These are phyloP conservation scores for Crotalus tigris DNA, from an alignment of 2,113 vertebrate genomes.

Conservation along the genomic window DNA sequence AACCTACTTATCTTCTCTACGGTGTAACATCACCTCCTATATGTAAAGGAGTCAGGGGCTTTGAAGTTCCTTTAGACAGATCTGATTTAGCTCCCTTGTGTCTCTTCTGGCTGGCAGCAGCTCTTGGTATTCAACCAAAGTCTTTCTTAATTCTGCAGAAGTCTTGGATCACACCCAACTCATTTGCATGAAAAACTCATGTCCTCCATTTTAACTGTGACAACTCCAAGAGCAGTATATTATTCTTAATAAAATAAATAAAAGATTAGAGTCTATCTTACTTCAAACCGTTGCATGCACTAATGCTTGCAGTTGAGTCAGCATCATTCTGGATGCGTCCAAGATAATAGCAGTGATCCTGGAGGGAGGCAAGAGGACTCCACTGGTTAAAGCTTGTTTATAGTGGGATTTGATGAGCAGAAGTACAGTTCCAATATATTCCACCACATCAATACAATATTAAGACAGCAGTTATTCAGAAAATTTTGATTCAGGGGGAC, in stretches of 20 bases:
- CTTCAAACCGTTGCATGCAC: slow-evolving; percentile 56
- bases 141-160: no score
- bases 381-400: rapidly evolving
- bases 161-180: no score
- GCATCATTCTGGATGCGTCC: slow-evolving; percentile 40
- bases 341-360: slow-evolving; percentile 77
- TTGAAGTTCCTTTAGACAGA: neutral
- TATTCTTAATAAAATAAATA: no score
- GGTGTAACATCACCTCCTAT: neutral
- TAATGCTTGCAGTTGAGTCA: no score
- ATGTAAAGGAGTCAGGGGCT: neutral
- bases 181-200: no score
- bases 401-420: rapidly evolving
- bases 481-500: no score
- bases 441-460: neutral
- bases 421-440: no score
- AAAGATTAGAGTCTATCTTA: no score
- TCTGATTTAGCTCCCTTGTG: neutral
- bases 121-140: no score
- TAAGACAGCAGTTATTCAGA: neutral
- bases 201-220: no score
- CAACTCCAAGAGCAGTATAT: no score
- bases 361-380: neutral
- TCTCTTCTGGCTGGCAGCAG: no score
- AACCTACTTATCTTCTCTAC: neutral